phyloP scores from a whole-genome alignment of 2,797 vertebrate genomes.

The Cetoscarus ocellatus region DNA sequence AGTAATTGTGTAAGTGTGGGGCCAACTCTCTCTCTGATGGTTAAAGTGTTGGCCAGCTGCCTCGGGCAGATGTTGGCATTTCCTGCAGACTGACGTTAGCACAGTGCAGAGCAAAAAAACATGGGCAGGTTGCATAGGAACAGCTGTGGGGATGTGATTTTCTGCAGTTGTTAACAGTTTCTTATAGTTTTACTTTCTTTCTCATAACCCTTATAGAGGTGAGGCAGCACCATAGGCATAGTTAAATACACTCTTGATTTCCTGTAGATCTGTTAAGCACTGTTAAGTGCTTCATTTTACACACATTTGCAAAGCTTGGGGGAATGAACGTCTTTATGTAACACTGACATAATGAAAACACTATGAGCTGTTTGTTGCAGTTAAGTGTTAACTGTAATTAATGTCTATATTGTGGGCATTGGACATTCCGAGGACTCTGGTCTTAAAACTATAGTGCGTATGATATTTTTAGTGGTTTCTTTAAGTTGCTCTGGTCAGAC shows the following conservation, averaged over 20 bases:
- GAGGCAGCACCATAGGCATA: slow-evolving; percentile 23
- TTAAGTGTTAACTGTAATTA: no score
- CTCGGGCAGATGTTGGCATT: slow-evolving; percentile 71
- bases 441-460: no score
- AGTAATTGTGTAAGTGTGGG: slow-evolving; percentile 27
- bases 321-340: slow-evolving; percentile 5
- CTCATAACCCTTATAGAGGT: slow-evolving; percentile 11
- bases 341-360: background rate
- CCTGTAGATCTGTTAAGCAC: slow-evolving; percentile 31
- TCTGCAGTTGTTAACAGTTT: slow-evolving; percentile 52
- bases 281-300: slow-evolving; percentile 35
- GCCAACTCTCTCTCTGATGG: slow-evolving; percentile 40
- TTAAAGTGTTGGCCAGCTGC: slow-evolving; percentile 62
- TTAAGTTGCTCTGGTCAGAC: no score
- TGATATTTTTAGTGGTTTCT: no score
- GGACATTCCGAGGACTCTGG: no score
- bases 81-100: slow-evolving; percentile 60
- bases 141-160: slow-evolving; percentile 56
- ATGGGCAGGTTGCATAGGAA: slow-evolving; percentile 27
- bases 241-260: slow-evolving; percentile 18
- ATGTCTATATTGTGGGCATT: no score
- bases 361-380: no score
- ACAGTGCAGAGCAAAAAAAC: slow-evolving; percentile 60
- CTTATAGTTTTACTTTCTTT: slow-evolving; percentile 30
- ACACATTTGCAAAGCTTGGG: slow-evolving; percentile 14